phyloP scores from a whole-genome alignment of 2,797 vertebrate genomes.

The Melopsittacus undulatus region DNA sequence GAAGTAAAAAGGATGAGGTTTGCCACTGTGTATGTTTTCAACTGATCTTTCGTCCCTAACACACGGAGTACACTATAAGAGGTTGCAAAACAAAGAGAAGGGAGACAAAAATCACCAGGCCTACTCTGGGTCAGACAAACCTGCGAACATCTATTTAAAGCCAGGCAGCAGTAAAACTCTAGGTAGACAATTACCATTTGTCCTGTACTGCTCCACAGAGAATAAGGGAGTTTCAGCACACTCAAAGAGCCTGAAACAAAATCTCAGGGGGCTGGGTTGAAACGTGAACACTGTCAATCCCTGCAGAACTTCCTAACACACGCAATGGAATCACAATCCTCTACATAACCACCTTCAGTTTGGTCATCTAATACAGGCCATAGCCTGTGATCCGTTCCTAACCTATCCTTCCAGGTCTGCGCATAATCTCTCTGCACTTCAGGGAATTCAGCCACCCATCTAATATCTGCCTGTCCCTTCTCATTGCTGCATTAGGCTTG shows the following conservation, averaged over 20 bases:
- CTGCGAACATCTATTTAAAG: slow-evolving; percentile 27
- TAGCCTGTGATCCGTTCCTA: not conserved
- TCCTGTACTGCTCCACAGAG: slow-evolving; percentile 1
- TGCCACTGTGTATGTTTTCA: slow-evolving; percentile 30
- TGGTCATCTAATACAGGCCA: not conserved
- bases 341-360: not conserved
- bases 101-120: not conserved
- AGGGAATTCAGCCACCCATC: not conserved
- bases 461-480: not conserved
- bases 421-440: not conserved
- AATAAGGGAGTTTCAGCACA: not conserved
- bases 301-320: not conserved
- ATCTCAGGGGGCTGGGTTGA: not conserved
- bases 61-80: slow-evolving; percentile 7
- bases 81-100: slow-evolving; percentile 42
- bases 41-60: slow-evolving; percentile 8
- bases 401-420: not conserved
- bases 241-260: not conserved
- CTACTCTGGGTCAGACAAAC: not conserved
- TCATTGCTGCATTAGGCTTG: not conserved
- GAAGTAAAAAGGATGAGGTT: slow-evolving; percentile 9
- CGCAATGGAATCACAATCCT: not conserved
- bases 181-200: slow-evolving; percentile 14
- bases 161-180: slow-evolving; percentile 26
- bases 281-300: not conserved